Evolutionary conservation across 2,113 vertebrate species (phyloP).

Genomic region (Phalacrocorax aristotelis): DNA sequence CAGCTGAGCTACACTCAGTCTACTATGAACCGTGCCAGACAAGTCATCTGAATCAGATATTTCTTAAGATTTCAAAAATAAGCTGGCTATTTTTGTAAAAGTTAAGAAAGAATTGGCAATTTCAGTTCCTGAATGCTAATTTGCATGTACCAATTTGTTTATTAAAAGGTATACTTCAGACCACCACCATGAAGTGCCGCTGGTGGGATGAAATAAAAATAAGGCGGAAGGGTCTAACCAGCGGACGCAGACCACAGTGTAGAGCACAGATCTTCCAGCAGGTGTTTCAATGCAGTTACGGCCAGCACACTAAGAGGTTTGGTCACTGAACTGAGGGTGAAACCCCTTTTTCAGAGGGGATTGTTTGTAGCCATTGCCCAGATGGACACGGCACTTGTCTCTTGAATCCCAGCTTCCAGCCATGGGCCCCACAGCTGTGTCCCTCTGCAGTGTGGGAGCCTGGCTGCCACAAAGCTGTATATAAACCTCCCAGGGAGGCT

Average conservation of each 20-base stretch:
- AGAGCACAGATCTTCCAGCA: background rate
- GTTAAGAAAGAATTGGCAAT: background rate
- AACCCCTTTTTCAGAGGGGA: background rate
- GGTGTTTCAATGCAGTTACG: background rate
- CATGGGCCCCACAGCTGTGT: rapidly evolving
- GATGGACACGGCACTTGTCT: background rate
- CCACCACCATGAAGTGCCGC: background rate
- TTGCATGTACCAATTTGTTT: background rate
- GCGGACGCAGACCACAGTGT: background rate
- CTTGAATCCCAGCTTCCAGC: background rate
- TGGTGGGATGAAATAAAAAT: background rate
- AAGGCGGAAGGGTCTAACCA: background rate
- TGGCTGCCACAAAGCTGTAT: background rate
- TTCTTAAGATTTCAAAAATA: background rate
- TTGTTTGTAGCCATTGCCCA: background rate
- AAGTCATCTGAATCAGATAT: background rate
- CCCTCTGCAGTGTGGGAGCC: background rate
- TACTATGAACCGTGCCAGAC: background rate
- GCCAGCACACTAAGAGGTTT: background rate
- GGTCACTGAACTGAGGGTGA: background rate
- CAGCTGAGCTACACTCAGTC: background rate
- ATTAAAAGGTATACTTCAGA: background rate
- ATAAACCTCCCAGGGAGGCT: background rate
- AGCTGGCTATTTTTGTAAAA: background rate
- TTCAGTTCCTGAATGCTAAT: background rate